phyloP scores from a whole-genome alignment of 2,113 vertebrate genomes.

The Nerophis ophidion region DNA sequence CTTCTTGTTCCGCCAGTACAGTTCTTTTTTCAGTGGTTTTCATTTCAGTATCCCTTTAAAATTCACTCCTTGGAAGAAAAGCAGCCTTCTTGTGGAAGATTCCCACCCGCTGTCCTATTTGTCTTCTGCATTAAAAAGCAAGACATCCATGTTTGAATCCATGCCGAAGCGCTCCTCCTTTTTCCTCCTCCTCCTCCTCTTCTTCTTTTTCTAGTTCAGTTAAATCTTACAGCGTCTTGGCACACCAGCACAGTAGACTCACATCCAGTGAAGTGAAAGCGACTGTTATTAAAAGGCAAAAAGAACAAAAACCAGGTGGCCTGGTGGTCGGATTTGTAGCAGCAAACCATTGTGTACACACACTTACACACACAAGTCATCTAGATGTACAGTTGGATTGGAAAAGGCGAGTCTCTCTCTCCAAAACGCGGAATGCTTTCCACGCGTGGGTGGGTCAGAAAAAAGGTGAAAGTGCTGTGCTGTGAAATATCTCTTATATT shows the following conservation, averaged over 20 bases:
- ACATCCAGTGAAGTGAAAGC: slow-evolving; percentile 74
- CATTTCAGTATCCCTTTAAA: slow-evolving; percentile 70
- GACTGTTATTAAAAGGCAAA: slow-evolving; percentile 55
- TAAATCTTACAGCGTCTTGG: slow-evolving; percentile 12
- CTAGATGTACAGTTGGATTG: slow-evolving; percentile 57
- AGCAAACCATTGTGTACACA: slow-evolving; percentile 60
- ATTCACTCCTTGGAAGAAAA: slow-evolving; percentile 49
- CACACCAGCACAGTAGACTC: slow-evolving; percentile 63
- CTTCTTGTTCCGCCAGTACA: slow-evolving; percentile 68
- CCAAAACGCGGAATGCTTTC: slow-evolving; percentile 83
- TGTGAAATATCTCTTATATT: slow-evolving; percentile 64
- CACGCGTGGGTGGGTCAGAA: slow-evolving; percentile 62
- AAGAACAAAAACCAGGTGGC: slow-evolving; percentile 40
- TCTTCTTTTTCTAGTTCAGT: background rate
- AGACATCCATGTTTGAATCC: slow-evolving; percentile 7
- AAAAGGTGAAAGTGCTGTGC: slow-evolving; percentile 91
- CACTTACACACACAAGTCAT: background rate
- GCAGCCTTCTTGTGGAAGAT: slow-evolving; percentile 12
- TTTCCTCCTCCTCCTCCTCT: background rate
- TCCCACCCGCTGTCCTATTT: slow-evolving; percentile 33
- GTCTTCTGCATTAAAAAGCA: slow-evolving; percentile 2
- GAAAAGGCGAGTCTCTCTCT: slow-evolving; percentile 60
- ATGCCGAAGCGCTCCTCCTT: slow-evolving; percentile 8
- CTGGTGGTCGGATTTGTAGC: slow-evolving; percentile 62
- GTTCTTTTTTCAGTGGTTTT: slow-evolving; percentile 66